Base-by-base conservation (phyloP, 2,113 vertebrate species). In the Erythrocercus mccallii region DNA sequence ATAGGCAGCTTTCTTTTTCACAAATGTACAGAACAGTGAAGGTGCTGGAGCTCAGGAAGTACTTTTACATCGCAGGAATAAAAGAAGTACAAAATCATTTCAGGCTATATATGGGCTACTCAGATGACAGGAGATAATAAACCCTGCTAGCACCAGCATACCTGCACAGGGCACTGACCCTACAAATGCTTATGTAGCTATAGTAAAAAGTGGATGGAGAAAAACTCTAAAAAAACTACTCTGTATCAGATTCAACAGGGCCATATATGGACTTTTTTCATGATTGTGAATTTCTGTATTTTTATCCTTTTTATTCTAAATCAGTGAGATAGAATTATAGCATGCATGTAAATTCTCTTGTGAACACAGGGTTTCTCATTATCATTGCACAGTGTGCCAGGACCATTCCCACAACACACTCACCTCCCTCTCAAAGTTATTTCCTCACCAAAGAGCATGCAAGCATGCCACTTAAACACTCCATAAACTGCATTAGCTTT, bases 391-490 rank as follows among this genome's bases (percentile, higher is more conserved):
- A 68, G 1, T 16, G 22, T 68, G 78, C 53, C 84, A 94, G 72
- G 42, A 86, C 27, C 27, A 44, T 48, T 88, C 71, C 74, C 28
- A 3, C 78, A 84, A 71, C 60, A 86, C 18, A 13, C 40, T 90
- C 79, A 40, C 58, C 85, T 93, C 90, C 65, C 58, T 90, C 88
- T 93, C 85, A 65, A 93, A 93, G 85, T 66, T 92, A 90, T 79
- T 88, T 94, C 73, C 65, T 87, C 84, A 89, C 74, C 82, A 66
- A 92, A 50, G 6, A 82, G 35, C 61, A 53, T 0, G 0, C 37
- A 79, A 71, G 44, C 24, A 62, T 65, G 45, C 20, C 66, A 72
- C 58, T 86, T 80, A 80, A 89, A 73, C n/a, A 65, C 40, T 56
- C 45, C 42, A 22, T 24, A 86, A 19, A 72, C 7, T 77, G 45